phyloP scores from a whole-genome alignment of 1,140 invertebrate genomes.

The Trachelipus rathkii region DNA sequence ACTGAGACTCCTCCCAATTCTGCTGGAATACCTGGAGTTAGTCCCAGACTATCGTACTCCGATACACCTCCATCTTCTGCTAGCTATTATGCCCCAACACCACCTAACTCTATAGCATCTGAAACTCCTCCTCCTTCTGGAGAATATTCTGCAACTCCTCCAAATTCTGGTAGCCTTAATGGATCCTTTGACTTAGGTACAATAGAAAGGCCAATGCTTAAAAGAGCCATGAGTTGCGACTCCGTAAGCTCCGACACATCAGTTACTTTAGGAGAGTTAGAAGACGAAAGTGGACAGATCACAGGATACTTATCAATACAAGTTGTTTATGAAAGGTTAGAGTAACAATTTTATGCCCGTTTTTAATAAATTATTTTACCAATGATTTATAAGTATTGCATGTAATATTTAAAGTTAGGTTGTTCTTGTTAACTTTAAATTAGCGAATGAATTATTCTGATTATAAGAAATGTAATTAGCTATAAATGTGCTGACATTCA shows the following conservation, averaged over 20 bases:
- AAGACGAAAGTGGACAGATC: conserved; percentile 59
- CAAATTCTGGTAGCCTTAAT: conserved; percentile 47
- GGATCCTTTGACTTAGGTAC: conserved; percentile 45
- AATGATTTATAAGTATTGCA: conserved; percentile 5
- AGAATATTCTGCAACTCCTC: conserved; percentile 46
- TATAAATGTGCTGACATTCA: too few relatives aligned
- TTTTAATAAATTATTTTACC: background rate
- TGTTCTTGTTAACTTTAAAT: too few relatives aligned
- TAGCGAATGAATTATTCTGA: too few relatives aligned
- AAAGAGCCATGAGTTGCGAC: conserved; percentile 72
- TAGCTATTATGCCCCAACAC: conserved; percentile 24
- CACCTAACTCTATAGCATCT: conserved; percentile 33
- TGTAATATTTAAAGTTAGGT: background rate
- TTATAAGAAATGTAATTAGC: too few relatives aligned
- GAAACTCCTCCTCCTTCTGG: conserved; percentile 35
- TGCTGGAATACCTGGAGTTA: conserved; percentile 21
- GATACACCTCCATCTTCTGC: conserved; percentile 43
- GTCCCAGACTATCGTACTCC: conserved; percentile 25
- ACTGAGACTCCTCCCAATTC: conserved; percentile 36
- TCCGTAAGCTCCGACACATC: conserved; percentile 78
- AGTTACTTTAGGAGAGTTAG: conserved; percentile 64
- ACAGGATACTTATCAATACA: conserved; percentile 72
- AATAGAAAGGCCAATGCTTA: conserved; percentile 47
- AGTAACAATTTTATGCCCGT: conserved; percentile 13
- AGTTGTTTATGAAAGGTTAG: conserved; percentile 70